Percentiles rank a stretch among this genome's conserved stretches.
Conservation (phyloP, 1,140 invertebrate species). For the Sweltsa coloradensis region DNA sequence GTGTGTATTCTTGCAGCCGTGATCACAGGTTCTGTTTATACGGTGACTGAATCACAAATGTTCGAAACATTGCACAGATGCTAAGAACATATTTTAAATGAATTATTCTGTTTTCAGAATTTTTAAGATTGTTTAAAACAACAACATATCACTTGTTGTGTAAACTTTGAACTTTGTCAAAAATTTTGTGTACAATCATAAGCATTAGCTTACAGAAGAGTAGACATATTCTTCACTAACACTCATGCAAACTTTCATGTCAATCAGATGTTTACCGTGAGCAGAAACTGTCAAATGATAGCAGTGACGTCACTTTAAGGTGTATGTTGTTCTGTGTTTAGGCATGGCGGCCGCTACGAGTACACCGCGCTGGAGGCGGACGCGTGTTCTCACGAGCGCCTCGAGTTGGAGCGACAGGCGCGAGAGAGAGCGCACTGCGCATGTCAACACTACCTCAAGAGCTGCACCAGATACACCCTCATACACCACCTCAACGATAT, state of each 20-base stretch:
- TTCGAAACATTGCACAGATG: too few relatives aligned
- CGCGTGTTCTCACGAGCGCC: slow-evolving; percentile 39
- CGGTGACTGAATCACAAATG: too few relatives aligned
- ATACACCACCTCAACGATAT: slow-evolving; percentile 64
- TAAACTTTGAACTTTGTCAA: too few relatives aligned
- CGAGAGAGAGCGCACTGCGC: slow-evolving; percentile 45
- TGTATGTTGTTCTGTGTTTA: slow-evolving; percentile 25
- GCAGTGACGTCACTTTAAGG: slow-evolving; percentile 22
- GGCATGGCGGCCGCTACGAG: slow-evolving; percentile 44
- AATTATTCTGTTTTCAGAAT: too few relatives aligned
- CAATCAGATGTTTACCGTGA: slow-evolving; percentile 7
- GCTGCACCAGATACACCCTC: slow-evolving; percentile 54
- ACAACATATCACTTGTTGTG: too few relatives aligned
- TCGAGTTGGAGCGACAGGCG: slow-evolving; percentile 47
- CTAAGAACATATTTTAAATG: too few relatives aligned
- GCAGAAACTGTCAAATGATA: slow-evolving; percentile 14
- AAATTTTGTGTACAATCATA: too few relatives aligned
- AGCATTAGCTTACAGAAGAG: too few relatives aligned
- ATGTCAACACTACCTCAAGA: slow-evolving; percentile 50
- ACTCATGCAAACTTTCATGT: slow-evolving; percentile 27
- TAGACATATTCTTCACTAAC: too few relatives aligned
- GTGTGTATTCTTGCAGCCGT: too few relatives aligned
- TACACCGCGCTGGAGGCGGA: slow-evolving; percentile 51
- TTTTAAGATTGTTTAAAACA: too few relatives aligned
- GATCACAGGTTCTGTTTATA: too few relatives aligned